Conservation (phyloP, 2,888 invertebrate species). For the Acronicta psi region DNA sequence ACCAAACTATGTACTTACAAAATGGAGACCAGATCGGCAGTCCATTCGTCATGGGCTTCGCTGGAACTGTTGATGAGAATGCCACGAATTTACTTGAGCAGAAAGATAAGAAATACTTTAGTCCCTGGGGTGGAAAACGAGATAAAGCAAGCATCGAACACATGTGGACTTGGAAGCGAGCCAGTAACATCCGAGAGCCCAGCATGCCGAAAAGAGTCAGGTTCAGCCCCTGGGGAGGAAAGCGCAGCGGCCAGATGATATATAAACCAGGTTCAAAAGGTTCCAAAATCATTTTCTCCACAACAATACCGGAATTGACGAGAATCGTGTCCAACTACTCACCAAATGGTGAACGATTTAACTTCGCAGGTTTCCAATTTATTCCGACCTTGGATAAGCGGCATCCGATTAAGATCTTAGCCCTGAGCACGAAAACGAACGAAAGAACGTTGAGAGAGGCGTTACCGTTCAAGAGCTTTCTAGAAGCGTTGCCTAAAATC, state of each 20-base stretch:
- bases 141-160: slow-evolving; percentile 64
- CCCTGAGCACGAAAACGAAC: slow-evolving; percentile 70
- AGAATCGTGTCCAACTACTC: slow-evolving; percentile 76
- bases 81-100: slow-evolving; percentile 59
- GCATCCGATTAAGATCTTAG: slow-evolving; percentile 76
- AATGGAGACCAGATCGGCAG: slow-evolving; percentile 57
- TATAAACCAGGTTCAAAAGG: slow-evolving; percentile 76
- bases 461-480: slow-evolving; percentile 74
- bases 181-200: slow-evolving; percentile 73
- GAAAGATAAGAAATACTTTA: slow-evolving; percentile 78
- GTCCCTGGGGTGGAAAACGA: slow-evolving; percentile 85
- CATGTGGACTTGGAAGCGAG: slow-evolving; percentile 83
- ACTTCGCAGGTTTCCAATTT: slow-evolving; percentile 74
- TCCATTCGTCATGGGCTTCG: slow-evolving; percentile 59
- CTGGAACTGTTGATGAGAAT: slow-evolving; percentile 61
- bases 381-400: slow-evolving; percentile 74
- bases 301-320: slow-evolving; percentile 77
- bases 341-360: slow-evolving; percentile 64
- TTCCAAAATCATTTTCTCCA: slow-evolving; percentile 77
- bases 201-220: slow-evolving; percentile 85
- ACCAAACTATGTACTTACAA: slow-evolving; percentile 66
- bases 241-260: slow-evolving; percentile 80
- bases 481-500: slow-evolving; percentile 72
- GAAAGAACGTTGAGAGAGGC: slow-evolving; percentile 70
- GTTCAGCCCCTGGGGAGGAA: slow-evolving; percentile 86